These are phyloP conservation scores for Cyanoliseus patagonus DNA, from an alignment of 2,113 vertebrate species.

Conservation along the genomic window DNA sequence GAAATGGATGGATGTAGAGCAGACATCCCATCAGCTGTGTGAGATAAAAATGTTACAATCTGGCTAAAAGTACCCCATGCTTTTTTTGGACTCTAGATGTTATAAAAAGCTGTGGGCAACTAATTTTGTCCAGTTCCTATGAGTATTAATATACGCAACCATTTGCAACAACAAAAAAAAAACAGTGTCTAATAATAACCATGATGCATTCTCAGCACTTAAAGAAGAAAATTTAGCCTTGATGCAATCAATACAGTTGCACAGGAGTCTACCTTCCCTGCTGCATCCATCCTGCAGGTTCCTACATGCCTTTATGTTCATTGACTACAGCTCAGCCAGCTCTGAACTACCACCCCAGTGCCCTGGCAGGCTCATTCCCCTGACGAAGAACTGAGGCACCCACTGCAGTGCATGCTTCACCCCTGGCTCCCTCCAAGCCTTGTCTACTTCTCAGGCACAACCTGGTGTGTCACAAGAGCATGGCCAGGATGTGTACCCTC, in stretches of 20 bases:
- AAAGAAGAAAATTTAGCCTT: not conserved
- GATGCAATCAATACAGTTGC: not conserved
- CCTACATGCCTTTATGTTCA: not conserved
- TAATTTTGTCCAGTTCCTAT: not conserved
- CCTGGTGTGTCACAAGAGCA: not conserved
- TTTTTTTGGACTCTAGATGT: not conserved
- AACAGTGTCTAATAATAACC: constrained; percentile 30
- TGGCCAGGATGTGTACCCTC: not conserved
- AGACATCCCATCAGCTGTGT: not conserved
- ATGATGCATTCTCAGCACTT: not conserved
- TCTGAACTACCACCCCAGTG: not conserved
- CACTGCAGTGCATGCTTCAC: not conserved
- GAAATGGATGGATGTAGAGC: constrained; percentile 19
- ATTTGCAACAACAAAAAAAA: not conserved
- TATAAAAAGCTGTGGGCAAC: not conserved
- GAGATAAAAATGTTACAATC: constrained; percentile 32
- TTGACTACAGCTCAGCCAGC: not conserved
- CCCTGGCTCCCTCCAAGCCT: not conserved
- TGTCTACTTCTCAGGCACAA: not conserved
- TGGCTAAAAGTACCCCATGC: not conserved
- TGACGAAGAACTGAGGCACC: accelerated
- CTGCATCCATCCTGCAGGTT: not conserved
- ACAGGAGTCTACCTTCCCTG: not conserved
- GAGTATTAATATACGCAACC: not conserved
- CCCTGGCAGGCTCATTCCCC: not conserved